A percentile compares a stretch with the other conserved stretches of the same genome.
Evolutionary conservation across 1,140 invertebrate species (phyloP).

Genomic region (Drosophila truncata): DNA sequence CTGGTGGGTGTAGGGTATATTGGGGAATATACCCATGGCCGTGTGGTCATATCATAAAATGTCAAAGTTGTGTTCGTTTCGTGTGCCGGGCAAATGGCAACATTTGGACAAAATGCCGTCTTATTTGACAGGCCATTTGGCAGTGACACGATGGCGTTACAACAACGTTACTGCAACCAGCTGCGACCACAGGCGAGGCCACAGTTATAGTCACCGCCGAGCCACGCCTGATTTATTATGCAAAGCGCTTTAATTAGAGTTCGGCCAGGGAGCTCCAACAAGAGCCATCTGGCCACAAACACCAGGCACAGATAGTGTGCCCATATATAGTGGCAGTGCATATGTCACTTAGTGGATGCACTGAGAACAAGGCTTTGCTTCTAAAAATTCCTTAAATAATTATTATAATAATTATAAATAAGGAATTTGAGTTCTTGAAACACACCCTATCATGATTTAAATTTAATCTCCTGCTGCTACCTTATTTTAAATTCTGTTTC

Average conservation of each 20-base stretch:
- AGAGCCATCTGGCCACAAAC: constrained; percentile 39
- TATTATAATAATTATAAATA: too few species aligned
- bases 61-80: constrained; percentile 63
- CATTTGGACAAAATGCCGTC: constrained; percentile 82
- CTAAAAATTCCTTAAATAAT: neutral
- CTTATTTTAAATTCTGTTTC: neutral
- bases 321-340: neutral
- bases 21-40: constrained; percentile 11
- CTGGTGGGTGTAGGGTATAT: neutral
- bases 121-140: constrained; percentile 81
- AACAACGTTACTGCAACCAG: constrained; percentile 49
- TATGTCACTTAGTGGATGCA: constrained; percentile 9
- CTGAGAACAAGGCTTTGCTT: neutral
- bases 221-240: constrained; percentile 69
- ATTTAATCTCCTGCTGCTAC: too few species aligned
- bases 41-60: constrained; percentile 72
- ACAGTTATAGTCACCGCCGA: constrained; percentile 41
- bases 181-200: constrained; percentile 62
- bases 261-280: constrained; percentile 10
- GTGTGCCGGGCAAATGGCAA: constrained; percentile 63
- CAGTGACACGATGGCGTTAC: constrained; percentile 63
- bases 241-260: constrained; percentile 76
- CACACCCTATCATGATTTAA: neutral
- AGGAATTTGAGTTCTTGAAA: neutral
- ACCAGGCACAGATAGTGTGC: neutral